Conservation (phyloP, 2,113 vertebrate species). For the Procavia capensis region DNA sequence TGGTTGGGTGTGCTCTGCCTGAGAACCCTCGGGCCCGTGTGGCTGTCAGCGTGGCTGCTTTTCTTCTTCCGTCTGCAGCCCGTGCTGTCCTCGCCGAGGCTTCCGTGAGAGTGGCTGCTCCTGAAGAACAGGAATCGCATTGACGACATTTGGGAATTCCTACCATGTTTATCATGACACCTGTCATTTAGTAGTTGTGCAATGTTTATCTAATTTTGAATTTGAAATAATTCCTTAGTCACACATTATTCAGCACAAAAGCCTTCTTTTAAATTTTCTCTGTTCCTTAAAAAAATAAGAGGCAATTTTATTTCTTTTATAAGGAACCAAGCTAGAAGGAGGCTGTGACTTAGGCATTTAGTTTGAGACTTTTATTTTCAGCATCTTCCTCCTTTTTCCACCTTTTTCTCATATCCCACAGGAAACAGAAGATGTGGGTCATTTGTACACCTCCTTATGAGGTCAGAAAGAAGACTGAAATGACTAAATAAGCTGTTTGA, state of each 20-base stretch:
- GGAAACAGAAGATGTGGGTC: background rate
- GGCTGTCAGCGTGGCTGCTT: background rate
- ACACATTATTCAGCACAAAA: background rate
- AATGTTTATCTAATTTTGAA: background rate
- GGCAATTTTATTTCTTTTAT: background rate
- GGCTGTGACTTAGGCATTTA: background rate
- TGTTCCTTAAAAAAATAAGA: background rate
- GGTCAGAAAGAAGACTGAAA: background rate
- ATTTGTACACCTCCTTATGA: background rate
- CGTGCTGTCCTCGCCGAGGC: background rate
- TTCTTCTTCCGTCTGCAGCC: too few relatives aligned
- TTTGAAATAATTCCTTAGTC: background rate
- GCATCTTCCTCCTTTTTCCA: background rate
- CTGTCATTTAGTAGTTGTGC: background rate
- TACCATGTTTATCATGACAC: background rate
- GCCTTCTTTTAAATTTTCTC: background rate
- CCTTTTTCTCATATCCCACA: background rate
- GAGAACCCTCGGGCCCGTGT: background rate
- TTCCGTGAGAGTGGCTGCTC: background rate
- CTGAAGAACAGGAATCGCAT: background rate
- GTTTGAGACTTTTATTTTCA: background rate
- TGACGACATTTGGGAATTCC: background rate
- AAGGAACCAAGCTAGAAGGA: background rate
- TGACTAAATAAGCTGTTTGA: background rate
- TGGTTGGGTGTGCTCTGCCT: background rate